Evolutionary conservation across 2,113 vertebrate genomes (phyloP).

Genomic region (Camelus dromedarius): DNA sequence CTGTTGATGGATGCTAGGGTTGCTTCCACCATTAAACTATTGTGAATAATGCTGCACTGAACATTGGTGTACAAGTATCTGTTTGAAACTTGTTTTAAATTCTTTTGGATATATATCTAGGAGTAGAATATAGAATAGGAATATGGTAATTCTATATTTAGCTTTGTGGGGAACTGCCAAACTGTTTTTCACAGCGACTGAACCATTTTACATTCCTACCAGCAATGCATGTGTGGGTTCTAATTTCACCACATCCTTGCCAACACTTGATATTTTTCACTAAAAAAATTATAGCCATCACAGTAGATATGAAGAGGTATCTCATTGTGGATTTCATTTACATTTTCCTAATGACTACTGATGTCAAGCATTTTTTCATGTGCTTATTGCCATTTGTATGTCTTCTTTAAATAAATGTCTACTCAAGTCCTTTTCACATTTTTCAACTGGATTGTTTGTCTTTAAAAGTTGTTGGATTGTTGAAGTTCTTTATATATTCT

Average conservation of each 20-base stretch:
- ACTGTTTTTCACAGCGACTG: neutral
- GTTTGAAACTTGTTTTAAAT: neutral
- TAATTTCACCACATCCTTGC: neutral
- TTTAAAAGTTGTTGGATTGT: slow-evolving; percentile 13
- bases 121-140: neutral
- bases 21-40: neutral
- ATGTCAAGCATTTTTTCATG: neutral
- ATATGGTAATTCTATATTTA: neutral
- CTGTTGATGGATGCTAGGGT: neutral
- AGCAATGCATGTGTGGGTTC: neutral
- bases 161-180: neutral
- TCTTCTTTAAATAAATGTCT: neutral
- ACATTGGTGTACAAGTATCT: neutral
- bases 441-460: neutral
- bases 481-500: neutral
- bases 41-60: neutral
- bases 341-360: neutral
- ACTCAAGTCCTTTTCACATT: neutral
- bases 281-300: neutral
- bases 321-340: neutral
- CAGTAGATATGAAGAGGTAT: neutral
- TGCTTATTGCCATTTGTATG: neutral
- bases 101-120: neutral
- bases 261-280: neutral
- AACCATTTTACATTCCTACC: neutral